These are phyloP conservation scores for Hephaestus fuliginosus DNA, from an alignment of 2,797 vertebrate genomes.

Conservation along the genomic window DNA sequence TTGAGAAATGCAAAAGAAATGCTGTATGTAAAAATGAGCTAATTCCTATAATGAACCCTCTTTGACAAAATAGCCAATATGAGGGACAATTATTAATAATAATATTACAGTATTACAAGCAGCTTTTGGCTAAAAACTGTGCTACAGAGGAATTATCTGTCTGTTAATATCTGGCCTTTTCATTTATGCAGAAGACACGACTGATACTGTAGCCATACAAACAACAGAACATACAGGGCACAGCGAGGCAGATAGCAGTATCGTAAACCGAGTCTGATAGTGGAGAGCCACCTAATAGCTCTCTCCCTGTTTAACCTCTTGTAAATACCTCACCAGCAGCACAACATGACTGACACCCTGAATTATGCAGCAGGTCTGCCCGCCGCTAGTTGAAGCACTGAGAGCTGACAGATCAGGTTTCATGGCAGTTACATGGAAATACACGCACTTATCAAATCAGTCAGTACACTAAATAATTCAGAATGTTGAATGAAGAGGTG, in stretches of 20 bases:
- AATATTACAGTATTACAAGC: background rate
- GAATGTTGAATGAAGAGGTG: background rate
- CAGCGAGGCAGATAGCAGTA: background rate
- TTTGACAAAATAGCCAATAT: background rate
- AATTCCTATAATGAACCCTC: no score
- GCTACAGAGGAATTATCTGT: background rate
- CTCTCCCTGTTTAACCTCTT: conserved; percentile 15
- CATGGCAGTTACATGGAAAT: background rate
- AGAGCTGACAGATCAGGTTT: conserved; percentile 2
- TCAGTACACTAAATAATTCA: no score
- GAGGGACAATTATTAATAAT: background rate
- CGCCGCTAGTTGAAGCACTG: background rate
- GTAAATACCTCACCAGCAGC: conserved; percentile 11
- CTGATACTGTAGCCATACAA: background rate
- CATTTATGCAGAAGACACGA: background rate
- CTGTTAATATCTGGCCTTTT: background rate
- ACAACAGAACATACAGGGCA: background rate
- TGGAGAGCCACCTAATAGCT: conserved; percentile 3
- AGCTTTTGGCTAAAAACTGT: background rate
- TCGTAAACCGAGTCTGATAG: background rate
- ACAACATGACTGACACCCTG: background rate
- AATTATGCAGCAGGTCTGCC: conserved; percentile 15
- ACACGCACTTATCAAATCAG: background rate
- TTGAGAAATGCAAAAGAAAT: no score
- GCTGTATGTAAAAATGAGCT: no score